Evolutionary conservation across 2,888 invertebrate species (phyloP).

Genomic region (Pyrgus malvae): DNA sequence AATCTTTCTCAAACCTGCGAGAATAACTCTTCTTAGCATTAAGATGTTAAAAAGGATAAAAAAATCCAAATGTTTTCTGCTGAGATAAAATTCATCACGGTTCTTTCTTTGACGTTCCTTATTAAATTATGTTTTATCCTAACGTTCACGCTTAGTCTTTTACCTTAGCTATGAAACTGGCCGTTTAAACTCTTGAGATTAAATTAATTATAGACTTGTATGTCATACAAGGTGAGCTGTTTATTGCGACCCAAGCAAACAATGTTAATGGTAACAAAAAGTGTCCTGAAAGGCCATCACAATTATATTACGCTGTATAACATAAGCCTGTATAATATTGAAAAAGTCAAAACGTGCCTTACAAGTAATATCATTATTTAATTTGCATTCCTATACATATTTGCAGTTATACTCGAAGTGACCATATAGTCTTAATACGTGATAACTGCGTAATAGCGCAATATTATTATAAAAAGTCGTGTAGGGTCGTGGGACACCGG

Average conservation of each 20-base stretch:
- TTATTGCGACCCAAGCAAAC: slow-evolving; percentile 3
- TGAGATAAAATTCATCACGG: slow-evolving; percentile 7
- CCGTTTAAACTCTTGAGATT: slow-evolving; percentile 3
- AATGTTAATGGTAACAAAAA: slow-evolving; percentile 33
- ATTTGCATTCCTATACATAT: too few species aligned
- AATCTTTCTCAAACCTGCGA: too few species aligned
- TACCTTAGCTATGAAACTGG: not conserved
- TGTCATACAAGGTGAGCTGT: slow-evolving; percentile 13
- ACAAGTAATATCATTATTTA: too few species aligned
- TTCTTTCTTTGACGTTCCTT: not conserved
- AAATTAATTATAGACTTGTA: slow-evolving; percentile 21
- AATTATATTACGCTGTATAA: slow-evolving; percentile 17
- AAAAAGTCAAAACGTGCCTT: not conserved
- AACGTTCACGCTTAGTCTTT: not conserved
- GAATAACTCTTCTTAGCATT: too few species aligned
- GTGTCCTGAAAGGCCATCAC: slow-evolving; percentile 31
- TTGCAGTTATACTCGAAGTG: too few species aligned
- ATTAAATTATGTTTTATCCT: not conserved
- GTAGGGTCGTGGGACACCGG: too few species aligned
- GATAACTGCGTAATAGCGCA: too few species aligned
- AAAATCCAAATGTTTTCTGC: too few species aligned
- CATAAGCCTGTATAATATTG: not conserved
- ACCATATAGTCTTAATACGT: too few species aligned
- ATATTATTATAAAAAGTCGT: too few species aligned
- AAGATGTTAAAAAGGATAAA: too few species aligned